Conservation (phyloP, 2,113 vertebrate species). For the Sakesphorus luctuosus region DNA sequence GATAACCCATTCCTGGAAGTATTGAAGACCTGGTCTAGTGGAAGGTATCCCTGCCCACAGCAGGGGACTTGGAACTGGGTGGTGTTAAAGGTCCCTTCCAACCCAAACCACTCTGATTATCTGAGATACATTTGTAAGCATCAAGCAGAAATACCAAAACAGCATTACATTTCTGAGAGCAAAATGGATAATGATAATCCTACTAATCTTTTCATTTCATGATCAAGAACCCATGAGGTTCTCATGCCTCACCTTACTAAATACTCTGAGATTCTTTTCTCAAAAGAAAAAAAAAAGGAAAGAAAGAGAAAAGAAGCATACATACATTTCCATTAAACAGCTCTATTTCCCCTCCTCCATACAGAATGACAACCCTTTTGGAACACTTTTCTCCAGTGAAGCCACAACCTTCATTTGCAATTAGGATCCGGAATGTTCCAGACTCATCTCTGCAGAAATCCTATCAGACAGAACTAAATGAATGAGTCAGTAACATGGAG, state of each 20-base stretch:
- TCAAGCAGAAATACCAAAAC: not conserved
- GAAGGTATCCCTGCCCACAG: not conserved
- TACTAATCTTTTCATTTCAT: not conserved
- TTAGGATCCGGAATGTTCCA: conserved; percentile 89
- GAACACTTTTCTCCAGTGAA: conserved; percentile 86
- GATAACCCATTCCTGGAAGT: not conserved
- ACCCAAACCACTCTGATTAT: not conserved
- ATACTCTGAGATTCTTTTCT: not conserved
- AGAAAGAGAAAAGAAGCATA: not conserved
- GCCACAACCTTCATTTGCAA: conserved; percentile 89
- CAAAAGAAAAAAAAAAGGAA: not conserved
- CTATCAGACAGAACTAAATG: conserved; percentile 61
- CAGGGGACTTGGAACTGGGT: not conserved
- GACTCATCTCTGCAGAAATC: conserved; percentile 84
- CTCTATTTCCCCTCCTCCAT: conserved; percentile 84
- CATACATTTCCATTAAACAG: conserved; percentile 86
- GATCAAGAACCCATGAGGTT: not conserved
- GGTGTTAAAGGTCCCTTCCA: not conserved
- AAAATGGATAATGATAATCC: not conserved
- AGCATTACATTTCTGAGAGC: not conserved
- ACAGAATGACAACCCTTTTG: conserved; percentile 84
- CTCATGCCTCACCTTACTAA: not conserved
- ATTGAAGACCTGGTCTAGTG: fast-evolving
- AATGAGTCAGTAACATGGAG: not conserved
- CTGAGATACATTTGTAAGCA: not conserved